Base-by-base conservation (phyloP, 2,113 vertebrate genomes). In the Phrynosoma blainvillii region DNA sequence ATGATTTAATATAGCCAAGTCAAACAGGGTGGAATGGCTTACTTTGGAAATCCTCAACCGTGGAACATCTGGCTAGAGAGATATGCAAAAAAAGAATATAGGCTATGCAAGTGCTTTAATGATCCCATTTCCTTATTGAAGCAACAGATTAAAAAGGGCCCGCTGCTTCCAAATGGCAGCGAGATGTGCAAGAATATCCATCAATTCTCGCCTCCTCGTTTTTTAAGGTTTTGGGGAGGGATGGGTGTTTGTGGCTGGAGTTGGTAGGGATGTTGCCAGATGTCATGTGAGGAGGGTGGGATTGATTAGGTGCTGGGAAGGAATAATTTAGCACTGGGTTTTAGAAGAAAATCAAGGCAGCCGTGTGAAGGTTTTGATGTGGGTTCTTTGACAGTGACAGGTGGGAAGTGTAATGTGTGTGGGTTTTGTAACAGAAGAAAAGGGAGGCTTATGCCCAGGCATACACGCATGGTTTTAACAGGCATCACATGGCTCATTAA, bases 11-110 rank as follows among this genome's bases (percentile, higher is more conserved):
- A 83, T 42, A 47, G 73, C 36, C 52, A 71, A 89, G 89, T 79
- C 84, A 82, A 89, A 86, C 79, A 78, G 84, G 88, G 74, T 21
- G 30, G 88, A 89, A 82, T 89, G 88, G 79, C 79, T 40, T 86
- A 59, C 82, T 89, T 83, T 78, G 84, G 84, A 94, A 93, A 84
- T 89, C 91, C 92, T 92, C 95, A 96, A 96, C 93, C 95, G 95
- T 83, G 90, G 77, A 95, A 95, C 95, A 96, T 96, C 95, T 96
- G 95, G 94, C 91, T 90, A 88, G 91, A 91, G 88, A 90, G n/a
- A 1, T 89, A 94, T 87, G 90, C 93, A 91, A 93, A 93, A 93
- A 94, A 94, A 93, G 32, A 40, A 42, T 25, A 89, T 90, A 96
- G 92, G 90, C 94, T 92, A 93, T 93, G 94, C 89, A 90, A 93